Base-by-base conservation (phyloP, 1,140 invertebrate genomes). In the Saccostrea echinata region DNA sequence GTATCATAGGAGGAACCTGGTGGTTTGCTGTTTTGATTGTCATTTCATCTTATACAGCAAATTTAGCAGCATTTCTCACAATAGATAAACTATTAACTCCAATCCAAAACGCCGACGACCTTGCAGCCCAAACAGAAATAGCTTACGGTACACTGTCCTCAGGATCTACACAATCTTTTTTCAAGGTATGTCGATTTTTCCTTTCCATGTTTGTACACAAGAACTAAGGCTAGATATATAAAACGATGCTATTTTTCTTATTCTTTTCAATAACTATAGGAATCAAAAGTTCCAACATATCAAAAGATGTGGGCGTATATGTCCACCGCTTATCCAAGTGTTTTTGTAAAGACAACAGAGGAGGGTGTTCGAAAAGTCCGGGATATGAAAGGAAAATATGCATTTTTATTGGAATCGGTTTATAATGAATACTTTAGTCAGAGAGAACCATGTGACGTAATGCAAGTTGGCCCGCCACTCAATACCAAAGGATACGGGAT, bases 1-100 rank as follows among this genome's bases (percentile, higher is more conserved):
- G 92, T 33, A 98, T 99, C 90, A 98, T 99, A 0, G 98, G 98
- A 12, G 97, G 97, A 64, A 98, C 98, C 0, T 99, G 98, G 98
- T 99, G 98, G 98, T 99, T 99, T 95, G 99, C 99, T 94, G 99
- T 98, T 0, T 96, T 99, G n/a, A 99, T 99, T 92, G 96, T 99
- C 81, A 98, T 99, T 88, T 99, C 98, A 43, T 99, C 98, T 24
- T 99, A 99, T 95, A 99, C 98, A 33, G 98, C 98, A 82, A 94
- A 94, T 88, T 87, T 94, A 64, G 94, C 94, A 6, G 93, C 94
- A 13, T 94, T 94, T 88, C 91, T 94, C 12, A 94, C 94, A 1
- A 92, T 94, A 35, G 94, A 94, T 87, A 90, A 92, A 11, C 90
- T 93, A 88, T 82, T 91, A 30, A 91, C 91, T 0, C 93, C 93